phyloP scores from a whole-genome alignment of 2,888 invertebrate genomes.

The Atherix ibis region DNA sequence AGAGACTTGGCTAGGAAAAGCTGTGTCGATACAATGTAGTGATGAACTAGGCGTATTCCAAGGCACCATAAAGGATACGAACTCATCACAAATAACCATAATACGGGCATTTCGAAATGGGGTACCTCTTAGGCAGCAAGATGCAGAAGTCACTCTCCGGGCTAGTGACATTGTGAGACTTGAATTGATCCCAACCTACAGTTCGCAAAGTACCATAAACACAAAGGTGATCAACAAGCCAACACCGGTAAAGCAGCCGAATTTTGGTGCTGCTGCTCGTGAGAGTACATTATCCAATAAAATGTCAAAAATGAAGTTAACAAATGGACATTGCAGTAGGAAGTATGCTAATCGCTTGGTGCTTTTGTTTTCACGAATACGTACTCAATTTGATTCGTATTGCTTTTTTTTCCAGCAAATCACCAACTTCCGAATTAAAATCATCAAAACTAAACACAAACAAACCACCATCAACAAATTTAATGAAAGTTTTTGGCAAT shows the following conservation, averaged over 20 bases:
- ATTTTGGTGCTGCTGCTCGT: conserved; percentile 20
- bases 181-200: conserved; percentile 52
- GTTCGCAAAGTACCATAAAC: conserved; percentile 27
- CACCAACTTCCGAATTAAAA: conserved; percentile 7
- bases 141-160: conserved; percentile 47
- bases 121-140: conserved; percentile 34
- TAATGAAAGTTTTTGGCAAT: conserved; percentile 26
- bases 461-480: conserved; percentile 13
- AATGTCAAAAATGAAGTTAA: conserved; percentile 26
- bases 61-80: conserved; percentile 53
- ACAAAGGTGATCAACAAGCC: conserved; percentile 31
- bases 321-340: conserved; percentile 18
- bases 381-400: not conserved
- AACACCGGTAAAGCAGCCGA: conserved; percentile 29
- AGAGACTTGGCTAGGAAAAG: conserved; percentile 51
- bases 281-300: conserved; percentile 20
- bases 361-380: not conserved
- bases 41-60: conserved; percentile 67
- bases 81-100: conserved; percentile 54
- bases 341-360: not conserved
- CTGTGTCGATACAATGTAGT: conserved; percentile 70
- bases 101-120: conserved; percentile 74
- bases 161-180: conserved; percentile 59
- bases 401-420: conserved; percentile 1
- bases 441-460: conserved; percentile 3